A percentile compares a stretch with the other conserved stretches of the same genome.
Conservation (phyloP, 2,113 vertebrate species). For the Alectura lathami region DNA sequence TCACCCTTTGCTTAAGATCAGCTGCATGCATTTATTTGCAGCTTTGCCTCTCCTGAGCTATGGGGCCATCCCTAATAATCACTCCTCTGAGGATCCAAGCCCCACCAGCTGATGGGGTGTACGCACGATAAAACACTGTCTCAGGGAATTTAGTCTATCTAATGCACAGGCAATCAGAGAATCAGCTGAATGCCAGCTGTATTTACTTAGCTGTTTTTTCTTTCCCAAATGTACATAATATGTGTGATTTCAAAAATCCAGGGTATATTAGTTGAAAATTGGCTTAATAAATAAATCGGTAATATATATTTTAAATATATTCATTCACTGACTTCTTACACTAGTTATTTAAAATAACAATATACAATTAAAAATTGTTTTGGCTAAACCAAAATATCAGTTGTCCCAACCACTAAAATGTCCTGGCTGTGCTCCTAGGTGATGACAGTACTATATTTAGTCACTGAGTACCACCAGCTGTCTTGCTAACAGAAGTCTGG, state of each 20-base stretch:
- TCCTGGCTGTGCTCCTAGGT: slow-evolving; percentile 61
- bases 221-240: neutral
- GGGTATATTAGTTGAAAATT: slow-evolving; percentile 8
- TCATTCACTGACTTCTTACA: slow-evolving; percentile 34
- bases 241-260: slow-evolving; percentile 11
- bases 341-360: slow-evolving; percentile 42
- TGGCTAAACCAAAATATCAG: slow-evolving; percentile 66
- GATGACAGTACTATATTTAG: slow-evolving; percentile 75
- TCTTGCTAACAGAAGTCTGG: slow-evolving; percentile 73
- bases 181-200: slow-evolving; percentile 50
- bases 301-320: neutral
- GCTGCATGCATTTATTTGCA: neutral
- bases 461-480: slow-evolving; percentile 72
- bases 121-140: neutral
- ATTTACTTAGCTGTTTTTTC: slow-evolving; percentile 31
- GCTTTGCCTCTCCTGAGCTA: neutral
- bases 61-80: neutral
- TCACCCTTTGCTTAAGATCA: neutral
- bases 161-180: neutral
- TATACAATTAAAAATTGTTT: slow-evolving; percentile 61
- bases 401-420: slow-evolving; percentile 66
- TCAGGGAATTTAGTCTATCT: slow-evolving; percentile 3
- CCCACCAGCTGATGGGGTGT: neutral
- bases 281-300: neutral
- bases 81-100: neutral